These are phyloP conservation scores for Blomia tropicalis DNA, from an alignment of 2,888 invertebrate species.

Conservation along the genomic window DNA sequence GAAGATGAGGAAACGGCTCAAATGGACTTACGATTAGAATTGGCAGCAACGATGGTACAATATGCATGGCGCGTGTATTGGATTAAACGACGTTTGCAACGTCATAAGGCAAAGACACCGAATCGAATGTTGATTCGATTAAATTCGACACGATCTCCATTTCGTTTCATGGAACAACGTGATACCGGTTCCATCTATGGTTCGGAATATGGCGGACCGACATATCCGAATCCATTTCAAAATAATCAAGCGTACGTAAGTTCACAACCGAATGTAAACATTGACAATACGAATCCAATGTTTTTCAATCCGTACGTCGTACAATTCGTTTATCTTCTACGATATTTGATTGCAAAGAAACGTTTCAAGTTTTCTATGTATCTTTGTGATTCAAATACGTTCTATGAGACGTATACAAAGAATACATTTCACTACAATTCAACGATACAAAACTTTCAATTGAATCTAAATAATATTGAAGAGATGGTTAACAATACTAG, in stretches of 20 bases:
- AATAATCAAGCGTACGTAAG: no score
- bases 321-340: not conserved
- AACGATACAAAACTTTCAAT: not conserved
- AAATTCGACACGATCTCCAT: not conserved
- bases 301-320: not conserved
- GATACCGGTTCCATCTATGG: not conserved
- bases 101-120: not conserved
- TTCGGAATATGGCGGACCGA: no score
- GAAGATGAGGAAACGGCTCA: not conserved
- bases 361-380: not conserved
- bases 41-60: constrained; percentile 8
- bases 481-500: not conserved
- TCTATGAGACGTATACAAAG: not conserved
- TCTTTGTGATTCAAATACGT: not conserved
- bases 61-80: constrained; percentile 1
- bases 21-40: not conserved
- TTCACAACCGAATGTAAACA: not conserved
- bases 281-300: not conserved
- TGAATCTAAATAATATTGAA: not conserved
- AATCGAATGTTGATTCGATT: not conserved
- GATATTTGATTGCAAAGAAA: not conserved
- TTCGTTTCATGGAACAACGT: not conserved
- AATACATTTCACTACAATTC: not conserved
- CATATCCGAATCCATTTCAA: no score
- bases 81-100: not conserved